Evolutionary conservation across 2,113 vertebrate species (phyloP), one percentile per base, ranked within the genome.

Genomic region (Actenoides lindsayi): DNA sequence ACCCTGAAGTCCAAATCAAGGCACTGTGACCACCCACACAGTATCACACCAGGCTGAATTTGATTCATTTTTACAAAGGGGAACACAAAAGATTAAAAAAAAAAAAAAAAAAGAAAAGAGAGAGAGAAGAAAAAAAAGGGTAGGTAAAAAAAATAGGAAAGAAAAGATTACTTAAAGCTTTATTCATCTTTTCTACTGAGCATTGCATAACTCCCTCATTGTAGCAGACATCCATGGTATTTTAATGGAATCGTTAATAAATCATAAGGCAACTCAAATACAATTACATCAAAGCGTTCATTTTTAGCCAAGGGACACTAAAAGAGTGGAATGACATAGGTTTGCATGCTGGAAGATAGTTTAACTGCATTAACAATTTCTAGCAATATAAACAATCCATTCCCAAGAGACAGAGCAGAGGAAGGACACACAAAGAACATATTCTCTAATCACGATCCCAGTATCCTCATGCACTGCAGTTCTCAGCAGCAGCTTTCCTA

Each of bases 191-290:
- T 87, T 64, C 59, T 74, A 77, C 31, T 74, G 63, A 51, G 27
- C 30, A 28, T 89, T 83, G 37, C 2, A 12, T 96, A 92, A 92
- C n/a, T 93, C 44, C 90, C 79, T 85, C 90, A 62, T 92, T 94
- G 60, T 56, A 87, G 89, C 89, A 97, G 90, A 95, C 82, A 70
- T 97, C 94, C 91, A 96, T 94, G 89, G 75, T 92, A 90, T 97
- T 99, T 98, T 98, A 98, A 98, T 98, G 97, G 96, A 97, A 90
- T 94, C 97, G 98, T 99, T 98, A 98, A 99, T 99, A 99, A 98
- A 98, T 98, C 83, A 99, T 98, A 97, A 98, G 86, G 95, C 97
- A 98, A 96, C 97, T 98, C 98, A 98, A 97, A 98, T 97, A 97
- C 91, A 96, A 98, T 98, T 97, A 98, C 97, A 98, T 98, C 98